A percentile compares a stretch with the other conserved stretches of the same genome.
Conservation (phyloP, 2,113 vertebrate species). For the Cololabis saira region DNA sequence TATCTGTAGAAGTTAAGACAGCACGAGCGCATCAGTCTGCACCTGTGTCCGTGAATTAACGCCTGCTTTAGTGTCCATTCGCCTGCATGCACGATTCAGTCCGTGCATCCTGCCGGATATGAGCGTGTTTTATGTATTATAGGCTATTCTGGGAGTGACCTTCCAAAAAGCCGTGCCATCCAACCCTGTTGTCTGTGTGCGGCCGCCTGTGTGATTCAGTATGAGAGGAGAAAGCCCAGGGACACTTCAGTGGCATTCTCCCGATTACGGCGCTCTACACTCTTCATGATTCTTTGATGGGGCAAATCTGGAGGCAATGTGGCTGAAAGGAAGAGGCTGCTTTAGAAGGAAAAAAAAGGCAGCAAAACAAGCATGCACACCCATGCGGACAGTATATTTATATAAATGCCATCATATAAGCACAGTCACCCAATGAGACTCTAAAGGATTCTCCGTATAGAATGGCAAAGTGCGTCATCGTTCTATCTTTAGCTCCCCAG, state of each 20-base stretch:
- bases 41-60: constrained; percentile 46
- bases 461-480: constrained; percentile 5
- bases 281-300: constrained; percentile 72
- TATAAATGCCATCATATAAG: constrained; percentile 14
- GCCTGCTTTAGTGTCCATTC: constrained; percentile 59
- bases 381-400: not conserved
- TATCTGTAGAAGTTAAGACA: constrained; percentile 16
- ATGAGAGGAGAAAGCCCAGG: constrained; percentile 68
- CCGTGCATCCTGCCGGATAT: constrained; percentile 16
- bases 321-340: constrained; percentile 38
- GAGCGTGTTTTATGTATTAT: constrained; percentile 37
- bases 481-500: constrained; percentile 35
- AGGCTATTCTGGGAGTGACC: constrained; percentile 79
- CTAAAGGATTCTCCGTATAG: constrained; percentile 37
- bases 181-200: constrained; percentile 71
- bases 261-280: constrained; percentile 55
- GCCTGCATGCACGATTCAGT: constrained; percentile 54
- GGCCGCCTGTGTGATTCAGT: constrained; percentile 71
- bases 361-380: constrained; percentile 31
- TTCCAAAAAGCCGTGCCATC: constrained; percentile 66
- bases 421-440: constrained; percentile 9
- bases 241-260: constrained; percentile 65
- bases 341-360: constrained; percentile 30
- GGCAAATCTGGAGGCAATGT: constrained; percentile 59
- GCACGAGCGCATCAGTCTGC: constrained; percentile 27